A percentile compares a stretch with the other conserved stretches of the same genome.
These are phyloP conservation scores for Erebia aethiops DNA, from an alignment of 2,888 invertebrate genomes.

Conservation along the genomic window DNA sequence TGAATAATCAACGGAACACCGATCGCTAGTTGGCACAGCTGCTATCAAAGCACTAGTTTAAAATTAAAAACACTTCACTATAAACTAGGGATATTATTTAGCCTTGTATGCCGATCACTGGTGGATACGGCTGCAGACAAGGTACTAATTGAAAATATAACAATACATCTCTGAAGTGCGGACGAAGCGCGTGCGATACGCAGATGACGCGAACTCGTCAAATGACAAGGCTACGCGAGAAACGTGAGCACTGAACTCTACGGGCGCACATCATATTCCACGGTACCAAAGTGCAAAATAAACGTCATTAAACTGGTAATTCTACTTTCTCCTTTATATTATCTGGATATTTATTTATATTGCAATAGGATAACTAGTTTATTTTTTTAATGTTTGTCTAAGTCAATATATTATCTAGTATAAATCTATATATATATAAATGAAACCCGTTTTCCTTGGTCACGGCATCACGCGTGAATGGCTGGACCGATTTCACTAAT, in stretches of 20 bases:
- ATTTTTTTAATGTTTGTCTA: background rate
- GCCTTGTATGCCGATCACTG: constrained; percentile 24
- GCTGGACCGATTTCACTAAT: too few species aligned
- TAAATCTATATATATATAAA: too few species aligned
- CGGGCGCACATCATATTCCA: background rate
- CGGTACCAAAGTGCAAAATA: constrained; percentile 1
- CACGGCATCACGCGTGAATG: too few species aligned
- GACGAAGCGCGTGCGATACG: constrained; percentile 8
- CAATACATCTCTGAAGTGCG: constrained; percentile 27
- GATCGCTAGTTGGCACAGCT: background rate
- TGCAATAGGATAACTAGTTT: background rate
- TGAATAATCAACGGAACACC: background rate
- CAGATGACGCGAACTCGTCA: constrained; percentile 10
- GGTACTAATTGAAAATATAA: constrained; percentile 42
- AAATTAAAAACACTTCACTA: constrained; percentile 3
- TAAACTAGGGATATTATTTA: background rate
- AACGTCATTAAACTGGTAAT: constrained; percentile 12
- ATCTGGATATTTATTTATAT: constrained; percentile 2
- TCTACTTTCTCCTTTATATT: constrained; percentile 18
- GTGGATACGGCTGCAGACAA: constrained; percentile 38
- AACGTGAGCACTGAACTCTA: background rate
- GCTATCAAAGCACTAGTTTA: background rate
- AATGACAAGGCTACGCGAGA: background rate
- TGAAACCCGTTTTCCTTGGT: too few species aligned
- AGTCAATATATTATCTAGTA: background rate